Evolutionary conservation across 2,797 vertebrate species (phyloP).

Genomic region (Phalanger gymnotis): DNA sequence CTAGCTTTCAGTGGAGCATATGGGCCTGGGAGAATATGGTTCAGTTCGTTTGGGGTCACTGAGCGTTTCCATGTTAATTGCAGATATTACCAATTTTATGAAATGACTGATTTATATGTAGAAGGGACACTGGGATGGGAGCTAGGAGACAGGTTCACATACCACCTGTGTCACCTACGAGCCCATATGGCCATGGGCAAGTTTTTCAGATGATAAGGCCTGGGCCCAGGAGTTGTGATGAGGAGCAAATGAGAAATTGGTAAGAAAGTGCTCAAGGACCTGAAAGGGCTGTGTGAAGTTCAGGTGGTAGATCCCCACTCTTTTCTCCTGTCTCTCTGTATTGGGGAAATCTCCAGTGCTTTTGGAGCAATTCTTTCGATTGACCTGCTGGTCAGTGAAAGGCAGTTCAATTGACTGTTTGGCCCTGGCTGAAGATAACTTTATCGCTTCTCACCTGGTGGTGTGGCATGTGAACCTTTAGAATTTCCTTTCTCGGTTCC

Average conservation of each 20-base stretch:
- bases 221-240: neutral
- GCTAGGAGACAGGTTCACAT: neutral
- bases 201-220: neutral
- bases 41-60: neutral
- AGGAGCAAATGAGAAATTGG: neutral
- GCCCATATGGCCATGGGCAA: neutral
- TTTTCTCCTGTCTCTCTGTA: no score
- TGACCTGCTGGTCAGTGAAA: neutral
- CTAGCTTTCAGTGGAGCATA: neutral
- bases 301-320: neutral
- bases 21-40: neutral
- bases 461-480: no score
- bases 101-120: neutral
- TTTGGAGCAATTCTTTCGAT: neutral
- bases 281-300: neutral
- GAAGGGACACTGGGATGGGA: neutral
- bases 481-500: no score
- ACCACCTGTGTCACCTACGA: neutral
- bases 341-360: neutral
- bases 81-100: neutral
- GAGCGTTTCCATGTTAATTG: neutral
- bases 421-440: neutral
- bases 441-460: neutral
- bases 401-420: neutral
- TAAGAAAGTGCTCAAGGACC: neutral